These are phyloP conservation scores for Coreius guichenoti DNA, from an alignment of 2,797 vertebrate species.

Conservation along the genomic window DNA sequence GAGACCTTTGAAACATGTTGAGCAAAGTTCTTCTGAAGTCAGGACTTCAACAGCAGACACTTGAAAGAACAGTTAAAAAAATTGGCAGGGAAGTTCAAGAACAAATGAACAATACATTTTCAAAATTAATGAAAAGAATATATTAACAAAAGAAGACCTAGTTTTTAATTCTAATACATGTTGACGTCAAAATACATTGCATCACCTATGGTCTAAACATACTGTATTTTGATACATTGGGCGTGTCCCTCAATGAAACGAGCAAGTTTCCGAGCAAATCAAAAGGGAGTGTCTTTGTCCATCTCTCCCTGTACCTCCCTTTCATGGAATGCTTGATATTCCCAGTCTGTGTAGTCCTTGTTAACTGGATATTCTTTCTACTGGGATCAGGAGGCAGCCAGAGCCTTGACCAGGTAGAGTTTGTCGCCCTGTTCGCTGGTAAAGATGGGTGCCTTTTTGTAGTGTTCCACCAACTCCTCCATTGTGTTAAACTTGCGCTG, in stretches of 20 bases:
- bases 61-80: constrained; percentile 48
- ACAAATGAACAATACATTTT: constrained; percentile 47
- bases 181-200: constrained; percentile 78
- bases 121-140: constrained; percentile 76
- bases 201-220: constrained; percentile 75
- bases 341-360: constrained; percentile 63
- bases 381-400: constrained; percentile 85
- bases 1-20: constrained; percentile 57
- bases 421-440: constrained; percentile 95
- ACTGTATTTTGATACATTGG: constrained; percentile 74
- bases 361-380: constrained; percentile 37
- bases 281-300: constrained; percentile 71
- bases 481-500: constrained; percentile 93
- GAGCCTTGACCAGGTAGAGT: constrained; percentile 91
- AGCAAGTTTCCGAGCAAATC: constrained; percentile 70
- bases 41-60: constrained; percentile 53
- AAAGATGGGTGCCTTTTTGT: constrained; percentile 95
- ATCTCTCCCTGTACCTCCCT: constrained; percentile 42
- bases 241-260: constrained; percentile 70
- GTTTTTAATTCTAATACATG: constrained; percentile 76
- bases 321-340: constrained; percentile 79
- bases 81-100: constrained; percentile 69
- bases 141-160: constrained; percentile 75
- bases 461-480: constrained; percentile 96
- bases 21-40: constrained; percentile 56